These are phyloP conservation scores for Hemibagrus wyckioides DNA, from an alignment of 2,113 vertebrate genomes.

Conservation along the genomic window DNA sequence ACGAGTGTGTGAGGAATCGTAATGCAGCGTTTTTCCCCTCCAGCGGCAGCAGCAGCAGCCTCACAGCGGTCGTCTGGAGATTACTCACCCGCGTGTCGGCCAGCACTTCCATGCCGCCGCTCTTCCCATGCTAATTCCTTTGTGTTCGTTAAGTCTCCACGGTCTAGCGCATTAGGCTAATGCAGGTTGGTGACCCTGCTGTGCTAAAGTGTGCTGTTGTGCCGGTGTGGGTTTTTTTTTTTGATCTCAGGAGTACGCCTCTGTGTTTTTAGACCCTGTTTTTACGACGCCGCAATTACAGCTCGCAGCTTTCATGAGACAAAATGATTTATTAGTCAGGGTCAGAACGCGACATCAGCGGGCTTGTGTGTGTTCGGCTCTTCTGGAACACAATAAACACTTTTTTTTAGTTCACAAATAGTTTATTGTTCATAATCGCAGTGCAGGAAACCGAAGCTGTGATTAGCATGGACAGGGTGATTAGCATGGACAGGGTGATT, in stretches of 20 bases:
- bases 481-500: too few species aligned
- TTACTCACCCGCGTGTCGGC: slow-evolving; percentile 21
- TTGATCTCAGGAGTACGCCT: slow-evolving; percentile 37
- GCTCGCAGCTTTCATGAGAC: slow-evolving; percentile 52
- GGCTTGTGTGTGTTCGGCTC: too few species aligned
- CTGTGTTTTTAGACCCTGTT: slow-evolving; percentile 60
- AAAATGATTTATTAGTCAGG: slow-evolving; percentile 73
- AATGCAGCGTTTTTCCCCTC: slow-evolving; percentile 41
- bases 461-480: not conserved
- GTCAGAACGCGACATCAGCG: slow-evolving; percentile 64
- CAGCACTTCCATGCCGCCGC: not conserved
- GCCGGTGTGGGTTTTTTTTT: slow-evolving; percentile 33
- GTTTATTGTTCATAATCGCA: not conserved
- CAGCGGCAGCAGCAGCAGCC: not conserved
- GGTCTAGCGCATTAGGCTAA: slow-evolving; percentile 53
- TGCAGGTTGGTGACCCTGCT: slow-evolving; percentile 54
- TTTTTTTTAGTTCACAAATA: not conserved
- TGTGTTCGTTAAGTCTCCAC: slow-evolving; percentile 48
- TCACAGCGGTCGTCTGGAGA: slow-evolving; percentile 30
- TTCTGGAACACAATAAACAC: not conserved
- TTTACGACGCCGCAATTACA: slow-evolving; percentile 61
- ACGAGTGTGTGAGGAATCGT: slow-evolving; percentile 44
- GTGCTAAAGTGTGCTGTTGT: slow-evolving; percentile 51
- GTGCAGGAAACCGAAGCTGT: too few species aligned
- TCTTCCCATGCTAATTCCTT: slow-evolving; percentile 45